A percentile compares a stretch with the other conserved stretches of the same genome.
Evolutionary conservation across 2,113 vertebrate species (phyloP).

Genomic region (Irena cyanogastra): DNA sequence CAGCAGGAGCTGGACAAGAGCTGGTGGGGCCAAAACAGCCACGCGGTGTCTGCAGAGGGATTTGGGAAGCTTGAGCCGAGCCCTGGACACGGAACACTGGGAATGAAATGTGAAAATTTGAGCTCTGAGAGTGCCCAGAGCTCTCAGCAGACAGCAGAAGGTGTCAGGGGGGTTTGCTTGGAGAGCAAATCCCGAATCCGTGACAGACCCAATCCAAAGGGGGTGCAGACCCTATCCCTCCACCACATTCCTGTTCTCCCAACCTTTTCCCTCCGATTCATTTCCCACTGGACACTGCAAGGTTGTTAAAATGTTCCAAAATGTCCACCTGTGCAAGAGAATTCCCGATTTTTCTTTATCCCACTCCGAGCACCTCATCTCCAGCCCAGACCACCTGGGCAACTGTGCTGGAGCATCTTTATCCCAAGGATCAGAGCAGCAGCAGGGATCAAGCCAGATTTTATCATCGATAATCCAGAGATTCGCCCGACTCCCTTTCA

Average conservation of each 20-base stretch:
- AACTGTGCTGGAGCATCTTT: background rate
- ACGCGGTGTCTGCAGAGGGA: background rate
- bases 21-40: background rate
- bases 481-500: background rate
- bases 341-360: background rate
- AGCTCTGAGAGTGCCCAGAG: background rate
- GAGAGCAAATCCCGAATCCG: background rate
- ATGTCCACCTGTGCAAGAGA: rapidly evolving
- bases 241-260: background rate
- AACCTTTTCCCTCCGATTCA: rapidly evolving
- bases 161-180: background rate
- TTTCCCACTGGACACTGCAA: background rate
- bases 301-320: background rate
- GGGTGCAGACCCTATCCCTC: background rate
- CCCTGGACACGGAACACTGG: background rate
- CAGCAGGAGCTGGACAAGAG: background rate
- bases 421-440: background rate
- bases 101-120: background rate
- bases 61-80: background rate
- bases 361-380: background rate
- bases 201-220: background rate
- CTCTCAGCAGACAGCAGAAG: background rate
- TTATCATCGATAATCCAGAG: background rate
- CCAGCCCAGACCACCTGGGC: background rate
- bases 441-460: background rate